Evolutionary conservation across 2,888 invertebrate species (phyloP).

Genomic region (Ashinkailepas kermadecensis): DNA sequence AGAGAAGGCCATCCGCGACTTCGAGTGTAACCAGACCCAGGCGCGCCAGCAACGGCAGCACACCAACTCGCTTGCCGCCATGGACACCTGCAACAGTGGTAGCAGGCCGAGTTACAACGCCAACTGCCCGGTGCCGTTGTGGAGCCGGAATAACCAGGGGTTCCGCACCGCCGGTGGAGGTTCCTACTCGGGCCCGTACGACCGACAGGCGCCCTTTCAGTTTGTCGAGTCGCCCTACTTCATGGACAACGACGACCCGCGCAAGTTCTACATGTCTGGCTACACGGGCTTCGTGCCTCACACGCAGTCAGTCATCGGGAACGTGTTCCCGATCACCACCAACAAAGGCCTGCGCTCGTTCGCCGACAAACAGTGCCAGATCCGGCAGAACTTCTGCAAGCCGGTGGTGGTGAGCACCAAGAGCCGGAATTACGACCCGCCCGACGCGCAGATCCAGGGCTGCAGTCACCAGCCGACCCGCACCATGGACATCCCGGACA

Average conservation of each 20-base stretch:
- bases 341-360: slow-evolving; percentile 66
- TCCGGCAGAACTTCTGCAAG: slow-evolving; percentile 66
- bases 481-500: background rate
- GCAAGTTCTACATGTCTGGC: slow-evolving; percentile 56
- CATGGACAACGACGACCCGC: slow-evolving; percentile 54
- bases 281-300: slow-evolving; percentile 60
- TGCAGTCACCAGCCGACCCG: background rate
- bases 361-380: slow-evolving; percentile 62
- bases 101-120: background rate
- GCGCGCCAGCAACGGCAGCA: slow-evolving; percentile 49
- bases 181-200: slow-evolving; percentile 54
- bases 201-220: slow-evolving; percentile 51
- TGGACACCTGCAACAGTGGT: background rate
- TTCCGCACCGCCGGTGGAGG: slow-evolving; percentile 54
- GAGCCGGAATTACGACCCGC: slow-evolving; percentile 48
- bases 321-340: slow-evolving; percentile 56
- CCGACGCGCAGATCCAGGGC: slow-evolving; percentile 43
- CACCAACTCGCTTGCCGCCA: background rate
- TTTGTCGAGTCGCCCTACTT: slow-evolving; percentile 53
- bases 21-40: slow-evolving; percentile 55
- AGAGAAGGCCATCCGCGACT: slow-evolving; percentile 63
- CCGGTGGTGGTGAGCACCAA: slow-evolving; percentile 45
- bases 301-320: slow-evolving; percentile 57
- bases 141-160: slow-evolving; percentile 43
- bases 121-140: slow-evolving; percentile 6